These are phyloP conservation scores for Percopsis omiscomaycus DNA, from an alignment of 2,797 vertebrate genomes.

Conservation along the genomic window DNA sequence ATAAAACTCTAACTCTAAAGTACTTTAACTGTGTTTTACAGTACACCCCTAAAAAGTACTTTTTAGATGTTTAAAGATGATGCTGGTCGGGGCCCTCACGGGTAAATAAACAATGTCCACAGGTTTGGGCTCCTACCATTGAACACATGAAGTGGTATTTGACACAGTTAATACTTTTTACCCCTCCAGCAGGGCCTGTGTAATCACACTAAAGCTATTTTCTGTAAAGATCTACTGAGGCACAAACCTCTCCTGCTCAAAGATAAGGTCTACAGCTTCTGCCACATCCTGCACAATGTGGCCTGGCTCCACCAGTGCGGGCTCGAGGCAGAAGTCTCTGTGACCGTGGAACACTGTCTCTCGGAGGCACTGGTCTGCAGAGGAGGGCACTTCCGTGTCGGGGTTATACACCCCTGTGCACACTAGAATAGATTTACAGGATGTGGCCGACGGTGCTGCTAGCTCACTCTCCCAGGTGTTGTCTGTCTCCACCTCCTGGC, in stretches of 20 bases:
- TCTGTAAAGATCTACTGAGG: constrained; percentile 53
- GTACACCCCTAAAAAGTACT: neutral
- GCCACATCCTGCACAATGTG: constrained; percentile 84
- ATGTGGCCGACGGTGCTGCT: constrained; percentile 76
- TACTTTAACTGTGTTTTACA: too few relatives aligned
- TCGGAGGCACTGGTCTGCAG: constrained; percentile 68
- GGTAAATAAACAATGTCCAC: constrained; percentile 52
- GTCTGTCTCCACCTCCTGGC: constrained; percentile 70
- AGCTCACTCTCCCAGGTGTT: constrained; percentile 81
- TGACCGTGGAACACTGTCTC: constrained; percentile 87
- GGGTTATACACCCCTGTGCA: constrained; percentile 90
- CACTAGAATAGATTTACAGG: constrained; percentile 87
- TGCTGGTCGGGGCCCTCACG: constrained; percentile 37
- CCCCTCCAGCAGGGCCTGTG: neutral
- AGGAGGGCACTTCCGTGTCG: constrained; percentile 64
- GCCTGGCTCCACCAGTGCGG: constrained; percentile 79
- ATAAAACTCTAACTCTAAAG: constrained; percentile 38
- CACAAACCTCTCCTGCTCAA: constrained; percentile 84
- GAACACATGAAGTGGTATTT: constrained; percentile 25
- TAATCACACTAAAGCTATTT: neutral
- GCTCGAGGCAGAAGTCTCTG: constrained; percentile 88
- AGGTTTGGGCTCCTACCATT: constrained; percentile 52
- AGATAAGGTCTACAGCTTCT: constrained; percentile 87
- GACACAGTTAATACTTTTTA: neutral
- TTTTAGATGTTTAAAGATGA: constrained; percentile 30